These are phyloP conservation scores for Sebastes oblongus DNA, from an alignment of 2,797 vertebrate species.

Conservation along the genomic window DNA sequence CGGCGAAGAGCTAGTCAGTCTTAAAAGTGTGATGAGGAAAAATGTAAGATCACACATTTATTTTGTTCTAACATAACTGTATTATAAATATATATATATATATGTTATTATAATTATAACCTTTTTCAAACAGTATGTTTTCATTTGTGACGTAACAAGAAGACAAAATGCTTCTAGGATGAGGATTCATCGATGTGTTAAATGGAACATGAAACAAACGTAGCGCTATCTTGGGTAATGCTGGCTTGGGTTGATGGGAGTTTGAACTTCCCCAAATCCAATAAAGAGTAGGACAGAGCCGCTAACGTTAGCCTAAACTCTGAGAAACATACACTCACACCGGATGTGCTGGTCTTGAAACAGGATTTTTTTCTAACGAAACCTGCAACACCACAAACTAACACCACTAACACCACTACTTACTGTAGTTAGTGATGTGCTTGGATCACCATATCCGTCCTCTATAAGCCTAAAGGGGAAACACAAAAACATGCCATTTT, in stretches of 20 bases:
- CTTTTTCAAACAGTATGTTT: no score
- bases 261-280: no score
- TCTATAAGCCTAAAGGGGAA: background rate
- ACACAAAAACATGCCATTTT: background rate
- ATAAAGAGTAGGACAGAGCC: background rate
- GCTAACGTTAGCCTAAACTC: background rate
- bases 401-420: no score
- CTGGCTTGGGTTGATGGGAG: background rate
- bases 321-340: background rate
- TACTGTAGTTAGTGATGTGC: background rate
- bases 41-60: background rate
- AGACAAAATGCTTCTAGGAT: background rate
- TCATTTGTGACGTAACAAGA: background rate
- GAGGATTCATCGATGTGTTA: no score
- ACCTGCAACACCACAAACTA: no score
- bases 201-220: no score
- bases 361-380: no score
- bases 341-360: background rate
- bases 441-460: background rate
- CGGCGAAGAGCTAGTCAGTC: no score
- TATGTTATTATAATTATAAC: no score
- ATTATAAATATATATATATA: no score
- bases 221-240: background rate
- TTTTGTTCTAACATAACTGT: background rate
- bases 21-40: no score